Evolutionary conservation across 1,140 invertebrate species (phyloP).

Genomic region (Saccostrea echinata): DNA sequence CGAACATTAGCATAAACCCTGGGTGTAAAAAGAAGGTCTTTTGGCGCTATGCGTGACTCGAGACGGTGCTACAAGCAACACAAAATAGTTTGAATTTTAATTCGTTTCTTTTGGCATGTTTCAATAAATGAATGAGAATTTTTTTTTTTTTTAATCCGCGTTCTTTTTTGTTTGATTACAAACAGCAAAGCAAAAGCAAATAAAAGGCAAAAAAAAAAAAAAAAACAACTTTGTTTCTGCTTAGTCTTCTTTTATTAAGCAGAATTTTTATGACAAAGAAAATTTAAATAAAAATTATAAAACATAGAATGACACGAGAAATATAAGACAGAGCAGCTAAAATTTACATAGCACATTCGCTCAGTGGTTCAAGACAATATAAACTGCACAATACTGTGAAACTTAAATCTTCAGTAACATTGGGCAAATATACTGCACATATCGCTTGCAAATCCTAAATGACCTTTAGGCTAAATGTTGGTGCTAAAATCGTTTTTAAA

Average conservation of each 20-base stretch:
- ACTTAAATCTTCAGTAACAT: too few species aligned
- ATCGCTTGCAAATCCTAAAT: too few species aligned
- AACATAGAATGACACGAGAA: background rate
- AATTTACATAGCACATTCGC: background rate
- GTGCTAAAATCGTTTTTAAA: too few species aligned
- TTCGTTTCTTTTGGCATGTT: background rate
- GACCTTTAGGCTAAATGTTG: too few species aligned
- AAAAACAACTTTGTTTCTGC: too few species aligned
- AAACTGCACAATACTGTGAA: background rate
- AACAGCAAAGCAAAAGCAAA: constrained; percentile 14
- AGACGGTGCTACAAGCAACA: constrained; percentile 67
- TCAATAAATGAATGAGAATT: background rate
- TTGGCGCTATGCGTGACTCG: constrained; percentile 63
- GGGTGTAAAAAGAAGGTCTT: constrained; percentile 65
- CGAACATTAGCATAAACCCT: constrained; percentile 64
- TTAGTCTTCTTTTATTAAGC: background rate
- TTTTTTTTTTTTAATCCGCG: background rate
- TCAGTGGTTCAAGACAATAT: background rate
- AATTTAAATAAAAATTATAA: background rate
- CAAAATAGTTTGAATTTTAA: constrained; percentile 21
- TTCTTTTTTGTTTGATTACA: background rate
- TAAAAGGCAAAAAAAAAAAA: background rate
- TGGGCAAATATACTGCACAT: too few species aligned
- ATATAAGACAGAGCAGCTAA: background rate
- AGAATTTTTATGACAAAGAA: background rate